Base-by-base conservation (phyloP, 2,888 invertebrate species). In the Notodonta dromedarius region DNA sequence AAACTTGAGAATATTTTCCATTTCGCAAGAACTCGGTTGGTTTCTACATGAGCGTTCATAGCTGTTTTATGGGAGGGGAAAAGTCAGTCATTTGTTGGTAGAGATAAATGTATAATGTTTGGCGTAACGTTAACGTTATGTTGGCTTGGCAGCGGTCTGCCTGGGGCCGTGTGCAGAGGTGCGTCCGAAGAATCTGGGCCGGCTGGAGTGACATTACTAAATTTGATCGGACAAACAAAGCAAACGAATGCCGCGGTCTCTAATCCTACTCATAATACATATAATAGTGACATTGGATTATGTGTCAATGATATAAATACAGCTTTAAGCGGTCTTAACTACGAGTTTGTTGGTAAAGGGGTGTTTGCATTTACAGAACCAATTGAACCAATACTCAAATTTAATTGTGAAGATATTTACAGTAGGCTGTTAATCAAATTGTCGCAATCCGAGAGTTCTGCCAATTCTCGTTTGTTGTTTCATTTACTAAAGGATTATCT, bases 181-280 rank as follows among this genome's bases (percentile, higher is more conserved):
- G 81, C 86, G 88, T 83, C 79, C 80, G 77, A 83, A 78, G 90
- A 90, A 93, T 91, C 89, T 91, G 89, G 91, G 91, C 83, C 93
- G 91, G 74, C 93, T 93, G 93, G 93, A 93, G 90, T 91, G 92
- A 92, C 93, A 92, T 87, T 89, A 92, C 91, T 93, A 93, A 91
- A 91, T 93, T 91, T 90, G 90, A 92, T 90, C 88, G 77, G 81
- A 78, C 84, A 81, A 88, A 91, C 90, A 91, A 89, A 89, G 86
- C 88, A 85, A 76, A 80, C 79, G 83, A 86, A 87, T 87, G 82
- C 84, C 84, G 82, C 79, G 72, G 81, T 85, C 78, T 79, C 80
- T 80, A 77, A 76, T 78, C 77, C 79, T 79, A 74, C 75, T 77
- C 74, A 71, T 74, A 71, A 68, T 69, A 66, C 66, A 69, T 46